phyloP scores from a whole-genome alignment of 2,113 vertebrate genomes.

The Pimephales promelas region DNA sequence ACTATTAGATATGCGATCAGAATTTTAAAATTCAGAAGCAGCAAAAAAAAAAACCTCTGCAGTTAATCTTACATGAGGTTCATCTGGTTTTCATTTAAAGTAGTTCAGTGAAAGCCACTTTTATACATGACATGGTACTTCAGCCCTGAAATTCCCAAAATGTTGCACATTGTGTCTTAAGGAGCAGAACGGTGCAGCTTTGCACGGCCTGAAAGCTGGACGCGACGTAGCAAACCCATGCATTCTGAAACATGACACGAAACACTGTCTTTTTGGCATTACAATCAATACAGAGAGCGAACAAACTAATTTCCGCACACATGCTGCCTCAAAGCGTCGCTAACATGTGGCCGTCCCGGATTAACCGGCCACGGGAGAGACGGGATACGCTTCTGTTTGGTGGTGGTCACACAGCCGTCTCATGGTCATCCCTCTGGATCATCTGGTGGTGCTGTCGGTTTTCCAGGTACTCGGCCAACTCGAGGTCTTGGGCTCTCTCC shows the following conservation, averaged over 20 bases:
- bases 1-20: not conserved
- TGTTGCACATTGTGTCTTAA: conserved; percentile 29
- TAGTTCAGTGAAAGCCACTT: conserved; percentile 40
- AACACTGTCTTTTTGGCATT: conserved; percentile 45
- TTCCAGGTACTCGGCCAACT: conserved; percentile 86
- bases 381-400: not conserved
- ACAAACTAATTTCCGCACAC: not conserved
- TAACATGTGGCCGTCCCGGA: not conserved
- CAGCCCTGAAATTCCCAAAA: conserved; percentile 44
- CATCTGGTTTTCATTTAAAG: conserved; percentile 39
- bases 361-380: not conserved
- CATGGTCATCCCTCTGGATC: conserved; percentile 87
- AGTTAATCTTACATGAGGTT: conserved; percentile 38
- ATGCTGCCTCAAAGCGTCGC: not conserved
- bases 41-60: not conserved
- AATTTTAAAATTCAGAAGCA: not conserved
- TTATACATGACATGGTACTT: conserved; percentile 17
- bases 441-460: conserved; percentile 88
- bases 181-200: conserved; percentile 9
- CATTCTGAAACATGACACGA: conserved; percentile 37
- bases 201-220: not conserved
- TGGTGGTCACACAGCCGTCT: conserved; percentile 79
- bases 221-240: conserved; percentile 47
- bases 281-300: conserved; percentile 28
- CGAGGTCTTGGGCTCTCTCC: conserved; percentile 81